Percentiles rank a stretch among this genome's conserved stretches.
Conservation (phyloP, 2,113 vertebrate species). For the Ranitomeya imitator region DNA sequence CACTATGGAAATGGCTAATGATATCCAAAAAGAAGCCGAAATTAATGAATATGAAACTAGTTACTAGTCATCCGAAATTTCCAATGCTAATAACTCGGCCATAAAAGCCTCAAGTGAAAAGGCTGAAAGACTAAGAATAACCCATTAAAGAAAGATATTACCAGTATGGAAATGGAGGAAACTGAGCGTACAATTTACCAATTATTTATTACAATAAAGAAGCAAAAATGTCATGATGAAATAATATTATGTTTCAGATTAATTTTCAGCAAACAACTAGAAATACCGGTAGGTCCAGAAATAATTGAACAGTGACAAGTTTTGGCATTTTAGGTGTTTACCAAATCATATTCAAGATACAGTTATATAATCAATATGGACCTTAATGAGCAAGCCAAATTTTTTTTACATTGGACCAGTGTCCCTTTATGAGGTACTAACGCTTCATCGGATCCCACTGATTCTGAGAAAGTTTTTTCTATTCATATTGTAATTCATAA, state of each 20-base stretch:
- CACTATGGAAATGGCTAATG: slow-evolving; percentile 16
- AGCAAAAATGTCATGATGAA: not conserved
- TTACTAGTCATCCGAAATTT: not conserved
- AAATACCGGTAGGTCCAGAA: too few relatives aligned
- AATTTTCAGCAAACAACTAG: too few relatives aligned
- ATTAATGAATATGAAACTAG: slow-evolving; percentile 28
- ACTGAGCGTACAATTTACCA: not conserved
- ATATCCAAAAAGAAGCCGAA: slow-evolving; percentile 1
- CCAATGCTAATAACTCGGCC: slow-evolving; percentile 4
- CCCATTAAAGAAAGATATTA: slow-evolving; percentile 19
- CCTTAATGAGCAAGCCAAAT: too few relatives aligned
- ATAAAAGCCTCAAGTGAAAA: not conserved
- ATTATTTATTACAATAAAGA: not conserved
- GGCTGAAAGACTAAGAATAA: not conserved
- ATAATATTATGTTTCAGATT: not conserved
- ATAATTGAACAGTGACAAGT: too few relatives aligned
- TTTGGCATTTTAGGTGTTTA: too few relatives aligned
- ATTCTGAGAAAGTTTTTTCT: too few relatives aligned
- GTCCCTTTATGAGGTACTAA: too few relatives aligned
- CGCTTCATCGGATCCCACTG: too few relatives aligned
- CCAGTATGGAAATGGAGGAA: not conserved
- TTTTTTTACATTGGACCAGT: too few relatives aligned
- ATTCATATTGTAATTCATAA: too few relatives aligned
- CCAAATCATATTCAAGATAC: too few relatives aligned
- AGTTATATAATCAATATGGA: too few relatives aligned